Evolutionary conservation across 2,888 invertebrate species (phyloP), one percentile per base, ranked within the genome.

Genomic region (Molanna angustata): DNA sequence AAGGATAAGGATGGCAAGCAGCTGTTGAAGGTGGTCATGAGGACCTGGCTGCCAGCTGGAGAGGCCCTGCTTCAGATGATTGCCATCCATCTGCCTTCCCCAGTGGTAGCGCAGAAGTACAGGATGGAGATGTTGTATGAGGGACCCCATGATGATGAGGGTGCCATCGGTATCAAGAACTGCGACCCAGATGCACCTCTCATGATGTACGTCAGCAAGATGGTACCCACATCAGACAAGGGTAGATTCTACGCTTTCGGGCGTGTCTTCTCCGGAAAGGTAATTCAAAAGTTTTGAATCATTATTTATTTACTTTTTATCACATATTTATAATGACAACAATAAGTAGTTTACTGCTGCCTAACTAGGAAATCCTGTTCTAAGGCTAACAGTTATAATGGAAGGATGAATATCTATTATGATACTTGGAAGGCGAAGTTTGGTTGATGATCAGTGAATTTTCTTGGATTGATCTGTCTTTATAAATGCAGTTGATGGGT

Each of bases 141-240:
- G 78, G 99, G 98, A 65, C 97, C 98, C 49, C 85, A 85, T 58
- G 97, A 98, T 68, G 98, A 99, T 69, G 93, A 94, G 66, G 95
- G 93, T 57, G 96, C 95, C 62, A 63, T 93, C 60, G 93, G 90
- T 73, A 86, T 90, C 65, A 91, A 90, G 82, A 89, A 70, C 68
- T 99, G 99, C 69, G 95, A 99, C 74, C 89, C 98, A 11, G 90
- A 94, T 63, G 99, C 90, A 37, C 98, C 97, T 13, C 83, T 99
- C 54, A 99, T 99, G 97, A 99, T 99, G 99, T 99, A 99, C 84
- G 84, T 99, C 62, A 96, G 96, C 44, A 99, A 99, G 79, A 99
- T 99, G 99, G 99, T 99, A 71, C 99, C 99, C 62, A 99, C 99
- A 13, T 89, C 94, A 11, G 99, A 99, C 76, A 99, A 99, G 80